phyloP scores from a whole-genome alignment of 2,113 vertebrate genomes.

The Apaloderma vittatum region DNA sequence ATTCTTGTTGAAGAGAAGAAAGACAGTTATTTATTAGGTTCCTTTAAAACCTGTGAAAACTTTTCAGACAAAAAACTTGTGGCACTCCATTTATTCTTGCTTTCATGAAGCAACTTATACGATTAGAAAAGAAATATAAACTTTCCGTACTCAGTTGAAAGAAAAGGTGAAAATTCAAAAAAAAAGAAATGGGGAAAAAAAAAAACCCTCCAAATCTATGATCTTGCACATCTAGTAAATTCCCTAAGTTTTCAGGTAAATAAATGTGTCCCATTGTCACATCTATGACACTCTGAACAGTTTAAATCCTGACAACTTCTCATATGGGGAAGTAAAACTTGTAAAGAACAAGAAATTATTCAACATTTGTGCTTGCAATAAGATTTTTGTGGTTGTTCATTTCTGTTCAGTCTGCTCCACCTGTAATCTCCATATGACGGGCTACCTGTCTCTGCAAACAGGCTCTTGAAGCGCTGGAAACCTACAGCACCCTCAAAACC shows the following conservation, averaged over 20 bases:
- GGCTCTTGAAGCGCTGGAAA: neutral
- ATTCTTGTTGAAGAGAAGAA: neutral
- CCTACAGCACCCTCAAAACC: neutral
- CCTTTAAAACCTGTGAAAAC: slow-evolving; percentile 13
- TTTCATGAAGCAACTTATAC: neutral
- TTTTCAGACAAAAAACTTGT: neutral
- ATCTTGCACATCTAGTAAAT: neutral
- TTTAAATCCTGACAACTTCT: neutral
- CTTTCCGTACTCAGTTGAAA: neutral
- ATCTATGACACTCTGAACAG: neutral
- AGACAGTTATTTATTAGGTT: neutral
- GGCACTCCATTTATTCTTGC: neutral
- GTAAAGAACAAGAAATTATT: neutral
- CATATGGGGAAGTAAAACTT: neutral
- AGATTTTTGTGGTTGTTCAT: neutral
- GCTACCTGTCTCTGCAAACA: neutral
- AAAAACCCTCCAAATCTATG: neutral
- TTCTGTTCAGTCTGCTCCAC: neutral
- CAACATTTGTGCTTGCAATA: neutral
- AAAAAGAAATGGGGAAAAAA: neutral
- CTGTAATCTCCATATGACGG: neutral
- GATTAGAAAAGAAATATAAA: slow-evolving; percentile 25
- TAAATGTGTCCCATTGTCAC: neutral
- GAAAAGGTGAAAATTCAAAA: neutral
- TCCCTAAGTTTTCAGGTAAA: neutral